A percentile compares a stretch with the other conserved stretches of the same genome.
Evolutionary conservation across 2,113 vertebrate genomes (phyloP).

Genomic region (Xenus cinereus): DNA sequence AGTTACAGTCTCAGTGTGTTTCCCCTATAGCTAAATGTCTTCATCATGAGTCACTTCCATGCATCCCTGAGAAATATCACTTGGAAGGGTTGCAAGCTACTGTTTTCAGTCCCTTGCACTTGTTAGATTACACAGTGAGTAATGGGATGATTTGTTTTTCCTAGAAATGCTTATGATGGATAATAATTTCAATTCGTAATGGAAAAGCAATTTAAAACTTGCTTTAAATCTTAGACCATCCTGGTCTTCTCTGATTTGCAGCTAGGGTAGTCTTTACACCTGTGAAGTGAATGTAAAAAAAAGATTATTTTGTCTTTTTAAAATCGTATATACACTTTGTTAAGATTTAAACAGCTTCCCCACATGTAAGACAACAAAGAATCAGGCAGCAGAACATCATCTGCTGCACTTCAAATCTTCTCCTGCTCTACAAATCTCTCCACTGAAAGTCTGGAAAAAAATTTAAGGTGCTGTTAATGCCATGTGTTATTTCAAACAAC

Average conservation of each 20-base stretch:
- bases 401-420: neutral
- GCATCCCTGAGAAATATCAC: neutral
- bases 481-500: neutral
- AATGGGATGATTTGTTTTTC: neutral
- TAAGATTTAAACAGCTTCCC: neutral
- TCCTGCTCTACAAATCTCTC: neutral
- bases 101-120: neutral
- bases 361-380: neutral
- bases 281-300: neutral
- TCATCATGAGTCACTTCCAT: neutral
- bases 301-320: neutral
- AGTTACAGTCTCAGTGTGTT: neutral
- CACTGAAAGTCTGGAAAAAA: neutral
- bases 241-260: neutral
- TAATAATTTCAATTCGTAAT: neutral
- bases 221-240: too few relatives aligned
- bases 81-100: neutral
- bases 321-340: neutral
- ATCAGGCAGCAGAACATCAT: neutral
- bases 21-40: neutral
- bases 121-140: neutral
- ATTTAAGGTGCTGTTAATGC: accelerated
- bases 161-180: neutral
- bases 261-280: neutral
- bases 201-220: neutral